Percentiles rank a stretch among this genome's conserved stretches.
These are phyloP conservation scores for Danio jaintianensis DNA, from an alignment of 2,797 vertebrate species.

Conservation along the genomic window DNA sequence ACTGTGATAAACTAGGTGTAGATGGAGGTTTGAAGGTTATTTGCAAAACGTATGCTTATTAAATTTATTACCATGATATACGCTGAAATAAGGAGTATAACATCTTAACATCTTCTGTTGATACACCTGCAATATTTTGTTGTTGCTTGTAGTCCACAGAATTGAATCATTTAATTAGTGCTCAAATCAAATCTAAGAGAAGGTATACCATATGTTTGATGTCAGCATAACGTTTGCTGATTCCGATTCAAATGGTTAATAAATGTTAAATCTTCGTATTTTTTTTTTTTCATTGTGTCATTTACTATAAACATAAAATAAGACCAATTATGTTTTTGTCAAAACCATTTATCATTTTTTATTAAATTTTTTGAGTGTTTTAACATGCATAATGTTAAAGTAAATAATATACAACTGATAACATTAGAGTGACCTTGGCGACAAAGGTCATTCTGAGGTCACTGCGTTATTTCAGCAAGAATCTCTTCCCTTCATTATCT, in stretches of 20 bases:
- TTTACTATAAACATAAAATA: background rate
- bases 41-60: no score
- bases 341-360: background rate
- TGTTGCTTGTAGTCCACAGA: background rate
- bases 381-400: slow-evolving; percentile 2
- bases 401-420: background rate
- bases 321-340: background rate
- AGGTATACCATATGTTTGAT: no score
- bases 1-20: background rate
- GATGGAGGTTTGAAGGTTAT: background rate
- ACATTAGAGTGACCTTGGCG: background rate
- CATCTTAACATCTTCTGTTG: background rate
- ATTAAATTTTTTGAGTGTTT: background rate
- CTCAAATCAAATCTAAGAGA: background rate
- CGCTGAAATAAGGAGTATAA: background rate
- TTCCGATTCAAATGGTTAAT: background rate
- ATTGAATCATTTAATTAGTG: background rate
- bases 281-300: background rate
- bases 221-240: background rate
- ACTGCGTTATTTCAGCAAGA: slow-evolving; percentile 47
- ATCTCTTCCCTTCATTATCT: slow-evolving; percentile 35
- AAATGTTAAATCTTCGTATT: background rate
- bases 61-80: no score
- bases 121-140: background rate
- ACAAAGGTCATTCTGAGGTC: slow-evolving; percentile 55